Conservation (phyloP, 2,113 vertebrate genomes). For the Zeus faber region DNA sequence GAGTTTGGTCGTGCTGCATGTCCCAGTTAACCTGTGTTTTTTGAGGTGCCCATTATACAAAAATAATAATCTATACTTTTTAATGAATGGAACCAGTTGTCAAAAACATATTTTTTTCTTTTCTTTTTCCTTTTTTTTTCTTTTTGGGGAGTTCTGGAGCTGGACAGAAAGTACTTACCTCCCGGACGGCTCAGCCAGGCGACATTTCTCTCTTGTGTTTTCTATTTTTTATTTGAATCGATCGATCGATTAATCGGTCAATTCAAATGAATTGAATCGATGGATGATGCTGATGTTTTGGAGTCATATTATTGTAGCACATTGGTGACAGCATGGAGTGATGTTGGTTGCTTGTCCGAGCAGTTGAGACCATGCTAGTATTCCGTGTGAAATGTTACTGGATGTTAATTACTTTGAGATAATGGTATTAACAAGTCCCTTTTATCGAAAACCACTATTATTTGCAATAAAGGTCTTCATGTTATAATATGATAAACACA, state of each 20-base stretch:
- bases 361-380: conserved; percentile 59
- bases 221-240: conserved; percentile 57
- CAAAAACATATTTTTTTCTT: conserved; percentile 38
- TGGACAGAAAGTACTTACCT: conserved; percentile 62
- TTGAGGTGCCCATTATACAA: conserved; percentile 76
- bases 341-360: conserved; percentile 58
- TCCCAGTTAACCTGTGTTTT: conserved; percentile 77
- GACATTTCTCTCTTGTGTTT: conserved; percentile 48
- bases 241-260: too few relatives aligned
- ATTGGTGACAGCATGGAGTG: conserved; percentile 64
- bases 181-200: conserved; percentile 42
- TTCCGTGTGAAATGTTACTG: conserved; percentile 70
- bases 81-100: conserved; percentile 62
- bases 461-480: conserved; percentile 73
- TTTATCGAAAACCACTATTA: conserved; percentile 63
- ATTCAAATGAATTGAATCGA: conserved; percentile 50
- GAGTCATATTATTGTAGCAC: conserved; percentile 66
- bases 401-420: conserved; percentile 68
- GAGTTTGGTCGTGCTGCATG: conserved; percentile 81
- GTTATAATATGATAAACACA: conserved; percentile 60
- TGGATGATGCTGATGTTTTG: conserved; percentile 33
- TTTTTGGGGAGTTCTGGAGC: conserved; percentile 58
- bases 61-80: conserved; percentile 64
- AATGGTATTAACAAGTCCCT: conserved; percentile 68
- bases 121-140: background rate